A percentile compares a stretch with the other conserved stretches of the same genome.
These are phyloP conservation scores for Helicoverpa zea DNA, from an alignment of 1,140 invertebrate genomes.

Conservation along the genomic window DNA sequence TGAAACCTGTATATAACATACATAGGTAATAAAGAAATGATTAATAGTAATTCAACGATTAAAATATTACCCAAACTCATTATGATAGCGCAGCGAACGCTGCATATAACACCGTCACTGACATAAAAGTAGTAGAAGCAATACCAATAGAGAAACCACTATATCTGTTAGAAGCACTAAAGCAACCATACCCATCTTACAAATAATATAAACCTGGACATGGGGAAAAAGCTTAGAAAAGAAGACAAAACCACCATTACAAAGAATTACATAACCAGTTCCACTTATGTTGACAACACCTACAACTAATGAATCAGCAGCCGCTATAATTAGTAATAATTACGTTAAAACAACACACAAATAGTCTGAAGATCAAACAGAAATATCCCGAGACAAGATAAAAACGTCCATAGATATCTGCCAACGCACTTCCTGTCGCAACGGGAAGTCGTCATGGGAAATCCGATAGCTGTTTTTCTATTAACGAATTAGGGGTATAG, in stretches of 20 bases:
- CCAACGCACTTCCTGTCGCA: conserved; percentile 66
- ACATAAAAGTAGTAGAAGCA: not conserved
- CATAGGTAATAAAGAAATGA: not conserved
- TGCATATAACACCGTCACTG: too few species aligned
- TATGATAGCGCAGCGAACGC: not conserved
- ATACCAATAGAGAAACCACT: not conserved
- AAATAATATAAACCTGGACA: too few species aligned
- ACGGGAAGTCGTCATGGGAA: conserved; percentile 78
- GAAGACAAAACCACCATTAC: not conserved
- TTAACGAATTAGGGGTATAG: conserved; percentile 79
- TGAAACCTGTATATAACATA: not conserved
- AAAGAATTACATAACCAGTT: not conserved
- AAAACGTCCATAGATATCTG: conserved; percentile 35
- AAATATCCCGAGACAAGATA: conserved; percentile 37
- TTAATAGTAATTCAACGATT: not conserved
- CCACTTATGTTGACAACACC: not conserved
- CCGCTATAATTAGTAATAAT: not conserved
- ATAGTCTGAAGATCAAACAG: conserved; percentile 16
- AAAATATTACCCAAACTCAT: not conserved
- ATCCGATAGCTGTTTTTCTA: conserved; percentile 78
- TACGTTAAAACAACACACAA: not conserved
- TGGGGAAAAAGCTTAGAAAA: too few species aligned
- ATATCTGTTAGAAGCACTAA: not conserved
- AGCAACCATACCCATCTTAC: too few species aligned
- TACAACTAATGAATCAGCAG: not conserved